phyloP scores from a whole-genome alignment of 2,888 invertebrate genomes.

The Monopis laevigella region DNA sequence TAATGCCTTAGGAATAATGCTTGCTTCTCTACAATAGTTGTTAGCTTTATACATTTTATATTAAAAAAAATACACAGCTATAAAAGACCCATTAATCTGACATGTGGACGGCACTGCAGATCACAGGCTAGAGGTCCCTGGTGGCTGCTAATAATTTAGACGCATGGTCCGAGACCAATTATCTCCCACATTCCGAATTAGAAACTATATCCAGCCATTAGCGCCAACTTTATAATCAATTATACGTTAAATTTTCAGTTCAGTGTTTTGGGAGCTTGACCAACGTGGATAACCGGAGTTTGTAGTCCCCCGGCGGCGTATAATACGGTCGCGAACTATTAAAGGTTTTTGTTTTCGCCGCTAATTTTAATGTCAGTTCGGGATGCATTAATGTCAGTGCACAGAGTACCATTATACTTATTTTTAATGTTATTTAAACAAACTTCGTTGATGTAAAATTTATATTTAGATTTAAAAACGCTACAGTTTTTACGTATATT shows the following conservation, averaged over 20 bases:
- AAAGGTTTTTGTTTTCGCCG: conserved; percentile 53
- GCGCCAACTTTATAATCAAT: conserved; percentile 66
- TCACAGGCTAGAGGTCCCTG: conserved; percentile 21
- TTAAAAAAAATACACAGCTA: no score
- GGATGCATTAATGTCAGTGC: conserved; percentile 32
- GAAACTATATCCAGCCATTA: conserved; percentile 66
- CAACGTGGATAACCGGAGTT: conserved; percentile 64
- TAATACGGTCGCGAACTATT: conserved; percentile 39
- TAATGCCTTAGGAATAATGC: no score
- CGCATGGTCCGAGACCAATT: conserved; percentile 56
- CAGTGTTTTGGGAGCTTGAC: conserved; percentile 54
- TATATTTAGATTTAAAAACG: no score
- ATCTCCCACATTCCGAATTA: conserved; percentile 51
- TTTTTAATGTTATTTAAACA: no score
- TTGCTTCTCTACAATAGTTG: no score
- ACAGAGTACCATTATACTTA: no score
- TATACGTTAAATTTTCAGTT: conserved; percentile 62
- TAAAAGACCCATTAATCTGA: no score
- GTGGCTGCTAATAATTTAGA: conserved; percentile 52
- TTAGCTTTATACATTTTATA: no score
- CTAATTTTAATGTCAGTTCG: conserved; percentile 51
- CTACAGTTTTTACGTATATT: no score
- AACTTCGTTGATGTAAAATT: no score
- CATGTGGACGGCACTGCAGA: no score
- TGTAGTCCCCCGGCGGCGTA: conserved; percentile 63